Evolutionary conservation across 2,113 vertebrate genomes (phyloP), one percentile per base, ranked within the genome.

Genomic region (Dicentrarchus labrax): DNA sequence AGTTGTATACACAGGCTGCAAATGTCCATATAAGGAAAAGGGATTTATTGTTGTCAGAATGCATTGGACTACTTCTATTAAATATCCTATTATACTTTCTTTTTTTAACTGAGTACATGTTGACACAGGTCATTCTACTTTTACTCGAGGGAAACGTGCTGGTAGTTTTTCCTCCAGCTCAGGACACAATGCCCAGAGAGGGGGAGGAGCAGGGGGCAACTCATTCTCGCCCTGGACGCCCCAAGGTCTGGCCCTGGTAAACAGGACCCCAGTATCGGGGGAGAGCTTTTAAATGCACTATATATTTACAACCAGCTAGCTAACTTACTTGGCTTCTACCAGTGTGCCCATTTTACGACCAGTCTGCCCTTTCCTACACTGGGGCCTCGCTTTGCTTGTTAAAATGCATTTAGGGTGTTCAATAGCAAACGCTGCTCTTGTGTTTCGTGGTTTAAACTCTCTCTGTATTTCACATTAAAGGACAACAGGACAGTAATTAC

Each of bases 321-420:
- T 53, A 30, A 41, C 51, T 1, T 6, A 15, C 30, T 30, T 30
- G 8, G 39, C 45, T n/a, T 39, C 36, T 8, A 13, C 15, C 47
- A 54, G 30, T 30, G 60, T 5, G n/a, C 13, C 8, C n/a, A 8
- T 15, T 36, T n/a, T 1, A 56, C 16, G 2, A 38, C 41, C 0
- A 19, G 8, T 19, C 8, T 71, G 43, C 30, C 17, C 51, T 57
- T 21, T n/a, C 1, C 36, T 1, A 41, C 3, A 4, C 17, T 0
- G 56, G 38, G 59, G 82, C 81, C 74, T 57, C 11, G 67, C 6
- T 36, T 5, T 62, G 38, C 2, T 54, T 82, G 47, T 43, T n/a
- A 1, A 15, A 30, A 6, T 12, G 54, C 11, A 2, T 19, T 30
- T 0, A 38, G 17, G 56, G 11, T 36, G 5, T 65, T 24, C 22